Base-by-base conservation (phyloP, 2,888 invertebrate species). In the Cepaea hortensis region DNA sequence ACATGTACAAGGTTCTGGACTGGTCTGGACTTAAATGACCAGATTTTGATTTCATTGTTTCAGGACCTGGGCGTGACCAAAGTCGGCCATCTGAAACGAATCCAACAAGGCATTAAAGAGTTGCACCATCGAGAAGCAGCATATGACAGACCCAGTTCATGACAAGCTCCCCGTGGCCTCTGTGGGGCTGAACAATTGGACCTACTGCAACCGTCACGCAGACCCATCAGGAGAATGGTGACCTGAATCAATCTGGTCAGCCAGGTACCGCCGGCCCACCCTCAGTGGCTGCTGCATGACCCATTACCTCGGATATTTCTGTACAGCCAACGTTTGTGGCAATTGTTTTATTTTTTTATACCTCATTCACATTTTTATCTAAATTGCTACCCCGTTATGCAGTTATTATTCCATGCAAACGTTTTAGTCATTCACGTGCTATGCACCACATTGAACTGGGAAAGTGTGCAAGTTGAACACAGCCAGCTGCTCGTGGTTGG, bases 51-150 rank as follows among this genome's bases (percentile, higher is more conserved):
- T 73, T 75, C 55, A 9, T 70, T 85, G 75, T 62, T 86, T 55
- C 96, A 98, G 94, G 99, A 99, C 90, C 96, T 99, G 79, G 98
- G 98, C 13, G 97, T 99, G 85, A 97, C 97, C 15, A 99, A 99
- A 95, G 97, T 99, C 83, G 99, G 99, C 0, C 99, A 99, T 94
- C 97, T 98, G 62, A 99, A 99, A 95, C 96, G 99, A 93, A 97
- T 99, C 90, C 96, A 98, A 90, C 97, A 98, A 94, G 98, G 97
- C 48, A 97, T 98, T 89, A 97, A 97, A 95, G 98, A 98, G 94
- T 95, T 97, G 18, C 91, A 90, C 23, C 92, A 88, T 84, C 87
- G 92, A 35, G 91, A 92, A 90, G 88, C 92, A n/a, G 91, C 91
- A n/a, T 89, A 90, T 73, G 91, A 92, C 81, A 79, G 89, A 20